Base-by-base conservation (phyloP, 2,113 vertebrate genomes). In the Thinocorus orbignyianus region DNA sequence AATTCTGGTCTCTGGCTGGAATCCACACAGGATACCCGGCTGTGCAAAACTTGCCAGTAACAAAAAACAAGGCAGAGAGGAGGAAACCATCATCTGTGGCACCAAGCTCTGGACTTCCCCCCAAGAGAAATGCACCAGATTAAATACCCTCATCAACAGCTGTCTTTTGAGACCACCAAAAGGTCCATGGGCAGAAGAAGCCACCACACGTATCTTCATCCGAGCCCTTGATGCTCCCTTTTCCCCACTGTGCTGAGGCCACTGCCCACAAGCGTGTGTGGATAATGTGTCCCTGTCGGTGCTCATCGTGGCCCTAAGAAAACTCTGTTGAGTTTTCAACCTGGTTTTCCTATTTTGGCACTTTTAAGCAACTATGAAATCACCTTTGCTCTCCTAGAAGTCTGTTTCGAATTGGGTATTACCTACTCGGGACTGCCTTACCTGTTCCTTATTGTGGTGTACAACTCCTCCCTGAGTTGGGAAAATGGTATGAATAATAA, bases 81-180 rank as follows among this genome's bases (percentile, higher is more conserved):
- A 70, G 17, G 64, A 64, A 62, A 51, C 23, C 28, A 20, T 31
- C 31, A 55, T 17, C 57, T 26, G 24, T 1, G 1, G 58, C 52
- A 42, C n/a, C 44, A 60, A 30, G 33, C 33, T 78, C 37, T 23
- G 25, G 41, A 46, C 58, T 35, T 13, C 5, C 3, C 23, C 6
- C 7, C 16, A 14, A 0, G 8, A 3, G 13, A 48, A 76, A 42
- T 31, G 30, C 33, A 48, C 25, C 31, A 60, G 17, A 49, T 49
- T 16, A 26, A 61, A 84, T 9, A 8, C 28, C 7, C 51, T 52
- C 12, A 41, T 4, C 1, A 3, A 35, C n/a, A 83, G 52, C 15
- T 1, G 0, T 24, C 61, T 39, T 33, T 51, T 54, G 57, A 52
- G 49, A 35, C 19, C 18, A 51, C n/a, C 1, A 0, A 42, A 46